These are phyloP conservation scores for Pemphigus obesinymphae DNA, from an alignment of 1,140 invertebrate genomes.

Conservation along the genomic window DNA sequence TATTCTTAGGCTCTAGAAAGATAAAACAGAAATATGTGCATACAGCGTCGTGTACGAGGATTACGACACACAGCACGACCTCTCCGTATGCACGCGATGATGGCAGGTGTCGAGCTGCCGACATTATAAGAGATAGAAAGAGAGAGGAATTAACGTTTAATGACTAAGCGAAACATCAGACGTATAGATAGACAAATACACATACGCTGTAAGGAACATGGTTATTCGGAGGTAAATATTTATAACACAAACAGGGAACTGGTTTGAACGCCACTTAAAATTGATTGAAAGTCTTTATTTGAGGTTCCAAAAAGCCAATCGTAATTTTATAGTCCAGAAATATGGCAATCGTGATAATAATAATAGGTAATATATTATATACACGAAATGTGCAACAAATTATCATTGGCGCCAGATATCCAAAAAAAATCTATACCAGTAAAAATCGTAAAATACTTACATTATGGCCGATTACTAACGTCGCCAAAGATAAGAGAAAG, in stretches of 20 bases:
- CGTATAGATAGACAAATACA: constrained; percentile 4
- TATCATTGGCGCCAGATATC: constrained; percentile 15
- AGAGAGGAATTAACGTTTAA: constrained; percentile 24
- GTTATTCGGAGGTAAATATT: constrained; percentile 23
- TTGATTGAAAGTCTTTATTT: not conserved
- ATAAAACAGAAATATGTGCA: constrained; percentile 23
- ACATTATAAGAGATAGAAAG: not conserved
- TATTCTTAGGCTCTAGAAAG: not conserved
- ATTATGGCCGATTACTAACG: not conserved
- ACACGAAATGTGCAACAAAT: too few species aligned
- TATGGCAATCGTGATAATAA: not conserved
- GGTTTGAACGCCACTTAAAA: constrained; percentile 28
- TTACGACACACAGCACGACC: constrained; percentile 22
- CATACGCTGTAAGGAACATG: not conserved
- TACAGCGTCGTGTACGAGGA: not conserved
- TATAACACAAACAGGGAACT: constrained; percentile 25
- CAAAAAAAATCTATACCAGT: not conserved
- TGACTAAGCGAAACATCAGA: constrained; percentile 37
- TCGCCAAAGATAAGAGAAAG: constrained; percentile 15
- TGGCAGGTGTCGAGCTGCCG: constrained; percentile 37
- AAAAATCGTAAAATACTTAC: constrained; percentile 9
- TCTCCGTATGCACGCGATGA: constrained; percentile 22
- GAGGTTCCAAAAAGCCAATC: not conserved
- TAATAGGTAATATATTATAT: not conserved
- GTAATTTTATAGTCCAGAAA: not conserved